Conservation (phyloP, 2,113 vertebrate species). For the Macquaria ambigua region DNA sequence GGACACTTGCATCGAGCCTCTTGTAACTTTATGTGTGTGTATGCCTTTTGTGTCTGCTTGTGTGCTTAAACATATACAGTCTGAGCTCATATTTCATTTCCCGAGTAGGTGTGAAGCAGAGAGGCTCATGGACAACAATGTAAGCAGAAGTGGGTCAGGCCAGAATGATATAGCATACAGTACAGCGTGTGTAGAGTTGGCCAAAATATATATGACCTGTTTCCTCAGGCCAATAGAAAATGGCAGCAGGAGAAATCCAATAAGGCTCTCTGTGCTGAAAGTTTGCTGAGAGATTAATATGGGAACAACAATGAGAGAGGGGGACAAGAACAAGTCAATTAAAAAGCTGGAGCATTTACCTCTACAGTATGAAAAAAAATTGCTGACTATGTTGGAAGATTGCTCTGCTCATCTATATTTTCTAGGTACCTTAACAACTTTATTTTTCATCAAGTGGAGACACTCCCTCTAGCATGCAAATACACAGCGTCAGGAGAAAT, state of each 20-base stretch:
- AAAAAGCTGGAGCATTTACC: constrained; percentile 67
- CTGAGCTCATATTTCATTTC: constrained; percentile 50
- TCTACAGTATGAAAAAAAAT: constrained; percentile 37
- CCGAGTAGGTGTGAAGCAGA: constrained; percentile 19
- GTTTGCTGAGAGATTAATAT: constrained; percentile 70
- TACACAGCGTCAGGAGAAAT: constrained; percentile 66
- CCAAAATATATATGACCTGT: constrained; percentile 52
- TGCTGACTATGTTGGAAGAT: constrained; percentile 70
- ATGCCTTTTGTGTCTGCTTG: constrained; percentile 30
- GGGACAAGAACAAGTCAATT: constrained; percentile 67
- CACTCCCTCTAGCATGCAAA: constrained; percentile 61
- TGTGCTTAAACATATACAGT: constrained; percentile 52
- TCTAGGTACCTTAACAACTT: constrained; percentile 58
- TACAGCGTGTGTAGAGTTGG: constrained; percentile 45
- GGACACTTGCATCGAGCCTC: constrained; percentile 54
- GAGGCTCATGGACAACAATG: constrained; percentile 35
- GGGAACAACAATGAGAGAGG: constrained; percentile 48
- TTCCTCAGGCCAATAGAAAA: constrained; percentile 62
- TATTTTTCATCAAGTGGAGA: constrained; percentile 43
- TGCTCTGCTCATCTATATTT: constrained; percentile 73
- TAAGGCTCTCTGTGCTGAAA: constrained; percentile 56
- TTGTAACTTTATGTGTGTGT: constrained; percentile 37
- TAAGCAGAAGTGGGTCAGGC: constrained; percentile 69
- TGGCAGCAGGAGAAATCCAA: constrained; percentile 67
- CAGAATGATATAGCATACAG: constrained; percentile 46